Evolutionary conservation across 2,113 vertebrate species (phyloP), one percentile per base, ranked within the genome.

Genomic region (Aleadryas rufinucha): DNA sequence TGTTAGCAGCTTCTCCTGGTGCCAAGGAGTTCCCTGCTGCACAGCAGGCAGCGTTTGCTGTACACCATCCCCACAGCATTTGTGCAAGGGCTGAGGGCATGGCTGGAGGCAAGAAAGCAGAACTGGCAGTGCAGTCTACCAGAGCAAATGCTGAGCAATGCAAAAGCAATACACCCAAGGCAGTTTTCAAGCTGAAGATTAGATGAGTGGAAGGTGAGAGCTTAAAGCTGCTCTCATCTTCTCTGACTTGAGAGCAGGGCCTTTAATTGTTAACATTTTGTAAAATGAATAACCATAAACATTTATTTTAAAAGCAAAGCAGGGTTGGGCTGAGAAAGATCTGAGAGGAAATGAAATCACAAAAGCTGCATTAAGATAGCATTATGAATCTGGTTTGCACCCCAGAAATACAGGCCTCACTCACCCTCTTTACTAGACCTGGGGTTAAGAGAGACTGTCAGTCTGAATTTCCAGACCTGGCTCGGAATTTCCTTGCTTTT

Each of bases 311-410:
- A 90, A 81, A 90, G 45, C 8, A 71, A 71, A 84, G 30, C 44
- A 71, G 56, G 65, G 42, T 31, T 86, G 27, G 68, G 14, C 37
- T 93, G 45, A 60, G 57, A 65, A 71, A 87, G 30, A 81, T 82
- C 45, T 53, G 65, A 82, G 86, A 90, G 92, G 92, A 96, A 93
- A 95, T 90, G 45, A 97, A 94, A 89, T 81, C 90, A 93, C 80
- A 71, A 87, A 82, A 93, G 57, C 33, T 88, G 42, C 49, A 78
- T 95, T 92, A 84, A 52, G 13, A n/a, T 41, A 76, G 56, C 24
- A 60, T 60, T 92, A 81, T 52, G 53, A 74, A 42, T 90, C 66
- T 90, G 66, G 52, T 97, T 94, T 96, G 19, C 80, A 92, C 94
- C 80, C 72, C 80, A 82, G 56, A 79, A 90, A 57, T 59, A 37